Conservation (phyloP, 2,797 vertebrate species). For the Denticeps clupeoides region DNA sequence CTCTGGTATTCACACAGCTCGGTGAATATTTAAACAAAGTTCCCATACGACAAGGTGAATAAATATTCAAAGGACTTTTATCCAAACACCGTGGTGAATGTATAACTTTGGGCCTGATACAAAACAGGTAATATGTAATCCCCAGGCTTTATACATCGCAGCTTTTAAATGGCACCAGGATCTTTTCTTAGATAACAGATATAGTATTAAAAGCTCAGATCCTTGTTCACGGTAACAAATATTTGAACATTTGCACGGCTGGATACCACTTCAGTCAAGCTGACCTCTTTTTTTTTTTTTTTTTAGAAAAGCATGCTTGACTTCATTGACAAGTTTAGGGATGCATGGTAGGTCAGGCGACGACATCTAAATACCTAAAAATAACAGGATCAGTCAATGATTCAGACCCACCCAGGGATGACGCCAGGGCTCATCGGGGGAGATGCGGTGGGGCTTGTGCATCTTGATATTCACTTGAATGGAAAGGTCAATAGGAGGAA, state of each 20-base stretch:
- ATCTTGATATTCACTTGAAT: too few species aligned
- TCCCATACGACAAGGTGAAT: background rate
- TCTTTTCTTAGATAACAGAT: background rate
- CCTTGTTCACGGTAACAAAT: background rate
- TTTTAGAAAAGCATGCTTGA: too few species aligned
- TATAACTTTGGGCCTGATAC: background rate
- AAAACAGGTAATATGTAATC: constrained; percentile 1
- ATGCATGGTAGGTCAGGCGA: too few species aligned
- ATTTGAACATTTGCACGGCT: background rate
- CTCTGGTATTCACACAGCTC: background rate
- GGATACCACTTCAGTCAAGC: too few species aligned
- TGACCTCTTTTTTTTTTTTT: too few species aligned
- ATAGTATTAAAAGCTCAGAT: background rate
- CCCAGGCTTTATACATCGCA: background rate
- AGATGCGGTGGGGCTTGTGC: too few species aligned
- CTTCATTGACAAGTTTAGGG: too few species aligned
- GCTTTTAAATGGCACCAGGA: background rate
- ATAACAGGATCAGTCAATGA: too few species aligned
- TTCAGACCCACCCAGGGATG: too few species aligned
- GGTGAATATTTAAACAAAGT: background rate
- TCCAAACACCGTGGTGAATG: constrained; percentile 1
- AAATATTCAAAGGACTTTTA: background rate
- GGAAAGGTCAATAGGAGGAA: too few species aligned
- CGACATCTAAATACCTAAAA: too few species aligned
- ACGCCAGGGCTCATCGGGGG: too few species aligned